Percentiles rank a stretch among this genome's conserved stretches.
These are phyloP conservation scores for Scaptomyza graminum DNA, from an alignment of 1,140 invertebrate genomes.

Conservation along the genomic window DNA sequence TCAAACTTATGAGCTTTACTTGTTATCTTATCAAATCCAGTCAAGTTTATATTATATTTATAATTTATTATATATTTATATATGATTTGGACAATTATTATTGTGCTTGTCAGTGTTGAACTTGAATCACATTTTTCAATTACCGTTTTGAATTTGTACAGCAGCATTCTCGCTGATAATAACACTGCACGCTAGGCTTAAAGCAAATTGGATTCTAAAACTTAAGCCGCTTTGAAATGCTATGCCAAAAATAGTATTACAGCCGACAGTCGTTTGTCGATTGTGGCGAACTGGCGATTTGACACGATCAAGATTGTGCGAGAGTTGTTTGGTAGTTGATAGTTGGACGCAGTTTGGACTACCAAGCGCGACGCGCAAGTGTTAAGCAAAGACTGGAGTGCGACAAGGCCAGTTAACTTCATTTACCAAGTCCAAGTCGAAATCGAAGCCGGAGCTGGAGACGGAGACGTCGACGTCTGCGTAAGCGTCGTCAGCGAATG, in stretches of 20 bases:
- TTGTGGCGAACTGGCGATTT: conserved; percentile 3
- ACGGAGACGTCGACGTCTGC: conserved; percentile 3
- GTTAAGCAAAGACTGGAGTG: conserved; percentile 67
- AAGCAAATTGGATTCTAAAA: conserved; percentile 55
- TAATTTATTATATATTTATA: conserved; percentile 12
- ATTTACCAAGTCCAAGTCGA: conserved; percentile 60
- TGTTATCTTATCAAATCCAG: neutral
- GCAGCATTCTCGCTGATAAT: conserved; percentile 54
- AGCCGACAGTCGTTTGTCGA: conserved; percentile 15
- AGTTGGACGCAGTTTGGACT: conserved; percentile 16
- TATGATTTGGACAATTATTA: neutral
- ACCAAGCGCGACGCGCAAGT: conserved; percentile 56
- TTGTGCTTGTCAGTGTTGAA: conserved; percentile 41
- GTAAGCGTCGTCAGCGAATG: conserved; percentile 11
- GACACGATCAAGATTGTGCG: conserved; percentile 17
- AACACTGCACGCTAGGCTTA: conserved; percentile 43
- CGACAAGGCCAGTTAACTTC: conserved; percentile 75
- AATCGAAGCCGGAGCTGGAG: conserved; percentile 22
- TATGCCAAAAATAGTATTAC: conserved; percentile 50
- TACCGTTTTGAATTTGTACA: conserved; percentile 47
- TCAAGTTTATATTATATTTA: neutral
- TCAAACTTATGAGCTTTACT: neutral
- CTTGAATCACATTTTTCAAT: conserved; percentile 32
- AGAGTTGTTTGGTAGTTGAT: neutral
- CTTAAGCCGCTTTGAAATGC: conserved; percentile 63